Evolutionary conservation across 2,797 vertebrate species (phyloP), one percentile per base, ranked within the genome.

Genomic region (Danio kyathit): DNA sequence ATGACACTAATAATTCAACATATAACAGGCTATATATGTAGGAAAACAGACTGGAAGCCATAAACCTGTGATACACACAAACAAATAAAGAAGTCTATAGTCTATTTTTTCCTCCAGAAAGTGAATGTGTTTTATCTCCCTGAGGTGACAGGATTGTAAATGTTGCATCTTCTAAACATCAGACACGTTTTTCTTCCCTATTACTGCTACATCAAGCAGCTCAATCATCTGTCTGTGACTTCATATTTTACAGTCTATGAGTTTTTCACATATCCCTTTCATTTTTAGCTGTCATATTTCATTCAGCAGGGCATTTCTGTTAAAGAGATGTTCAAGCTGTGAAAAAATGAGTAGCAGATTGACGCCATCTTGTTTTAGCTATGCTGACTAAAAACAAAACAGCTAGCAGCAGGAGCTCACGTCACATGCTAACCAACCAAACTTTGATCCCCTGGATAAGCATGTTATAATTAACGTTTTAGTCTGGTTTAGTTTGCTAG

Each of bases 21-120:
- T 29, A 29, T 29, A 29, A 16, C 67, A 52, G 16, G 5, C 29
- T 54, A 41, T 54, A 10, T 19, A 40, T 52, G 14, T 2, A 29
- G 0, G 21, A 40, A 52, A 11, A 48, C 19, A 8, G 51, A n/a
- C 29, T 4, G 4, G 38, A 38, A 71, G 69, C 38, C 6, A 40
- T 60, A 60, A 4, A 59, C 56, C 70, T 17, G 52, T 29, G 29
- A 29, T 29, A 29, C 29, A 29, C 49, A 11, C 5, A 40, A 4
- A 49, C 14, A 6, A 38, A 29, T n/a, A 49, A 51, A 10, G 49
- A 3, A 29, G 11, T 38, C 29, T 71, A 54, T 29, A 29, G 51
- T 41, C 10, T 69, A n/a, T 48, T 16, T 70, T 71, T 40, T 71
- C 51, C 11, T 8, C 16, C 51, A 71, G 10, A 54, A 71, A 56